These are phyloP conservation scores for Halcyon chelicuti DNA, from an alignment of 2,797 vertebrate genomes.

Conservation along the genomic window DNA sequence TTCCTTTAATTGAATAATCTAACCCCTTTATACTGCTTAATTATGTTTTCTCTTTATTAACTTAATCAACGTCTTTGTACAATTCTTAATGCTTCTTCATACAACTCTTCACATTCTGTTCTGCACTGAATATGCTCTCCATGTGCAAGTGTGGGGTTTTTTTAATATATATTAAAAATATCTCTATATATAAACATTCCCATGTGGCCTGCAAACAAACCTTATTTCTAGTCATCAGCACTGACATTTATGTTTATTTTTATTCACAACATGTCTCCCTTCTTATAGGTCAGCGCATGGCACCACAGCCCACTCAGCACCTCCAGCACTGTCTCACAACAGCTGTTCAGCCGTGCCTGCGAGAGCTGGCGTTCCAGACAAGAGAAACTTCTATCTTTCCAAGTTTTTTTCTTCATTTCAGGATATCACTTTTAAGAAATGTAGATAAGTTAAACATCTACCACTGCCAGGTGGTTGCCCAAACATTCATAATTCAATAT, in stretches of 20 bases:
- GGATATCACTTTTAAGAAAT: background rate
- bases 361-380: background rate
- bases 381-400: background rate
- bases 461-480: background rate
- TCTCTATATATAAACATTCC: background rate
- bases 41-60: background rate
- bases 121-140: background rate
- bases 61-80: background rate
- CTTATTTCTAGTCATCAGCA: background rate
- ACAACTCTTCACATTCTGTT: background rate
- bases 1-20: background rate
- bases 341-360: background rate
- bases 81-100: background rate
- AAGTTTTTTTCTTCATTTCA: background rate
- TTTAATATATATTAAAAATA: background rate
- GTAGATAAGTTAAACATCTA: background rate
- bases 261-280: background rate
- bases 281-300: background rate
- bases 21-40: background rate
- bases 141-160: background rate
- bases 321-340: background rate
- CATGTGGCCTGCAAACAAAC: background rate
- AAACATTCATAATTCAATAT: background rate
- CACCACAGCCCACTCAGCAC: background rate
- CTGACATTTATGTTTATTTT: background rate